Evolutionary conservation across 1,140 invertebrate genomes (phyloP), one percentile per base, ranked within the genome.

Genomic region (Gryon sp.): DNA sequence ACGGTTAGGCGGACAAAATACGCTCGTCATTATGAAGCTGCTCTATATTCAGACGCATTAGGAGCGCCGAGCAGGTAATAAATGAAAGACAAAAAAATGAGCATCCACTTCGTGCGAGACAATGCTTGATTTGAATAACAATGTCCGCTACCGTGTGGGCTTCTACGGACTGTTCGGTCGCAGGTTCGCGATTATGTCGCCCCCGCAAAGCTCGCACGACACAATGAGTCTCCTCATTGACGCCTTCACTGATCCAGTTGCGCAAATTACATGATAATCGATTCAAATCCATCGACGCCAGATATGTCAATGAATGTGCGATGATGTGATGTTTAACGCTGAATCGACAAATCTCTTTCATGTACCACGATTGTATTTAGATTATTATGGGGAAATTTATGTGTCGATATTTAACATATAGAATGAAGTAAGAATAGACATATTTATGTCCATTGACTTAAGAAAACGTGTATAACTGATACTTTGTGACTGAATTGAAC

Each of bases 101-200:
- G 80, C 84, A 86, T 87, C 84, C 80, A 80, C 82, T 79, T 43
- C 45, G 46, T 22, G 74, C 48, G 79, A 87, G 83, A 87, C 86
- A 87, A 87, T 87, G 80, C 73, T 80, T 87, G 81, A 87, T 87
- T 87, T 87, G 84, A 87, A 87, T 87, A 86, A 87, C 86, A 87
- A 87, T 87, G 84, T 86, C 72, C 82, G 86, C 86, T 87, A 87
- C 86, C 84, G 86, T 87, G 86, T 87, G 84, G 86, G 86, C 86
- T 87, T 86, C 83, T 86, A 86, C 78, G 75, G 41, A 18, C 60
- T 6, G 62, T 60, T 68, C 60, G 36, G 40, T 5, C 57, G 55
- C 62, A 65, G 53, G 59, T 70, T 68, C 62, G 68, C 45, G 68
- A 60, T 75, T 68, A 73, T 46, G 19, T 73, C 63, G 68, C 75